Base-by-base conservation (phyloP, 2,113 vertebrate genomes). In the Dipodomys spectabilis region DNA sequence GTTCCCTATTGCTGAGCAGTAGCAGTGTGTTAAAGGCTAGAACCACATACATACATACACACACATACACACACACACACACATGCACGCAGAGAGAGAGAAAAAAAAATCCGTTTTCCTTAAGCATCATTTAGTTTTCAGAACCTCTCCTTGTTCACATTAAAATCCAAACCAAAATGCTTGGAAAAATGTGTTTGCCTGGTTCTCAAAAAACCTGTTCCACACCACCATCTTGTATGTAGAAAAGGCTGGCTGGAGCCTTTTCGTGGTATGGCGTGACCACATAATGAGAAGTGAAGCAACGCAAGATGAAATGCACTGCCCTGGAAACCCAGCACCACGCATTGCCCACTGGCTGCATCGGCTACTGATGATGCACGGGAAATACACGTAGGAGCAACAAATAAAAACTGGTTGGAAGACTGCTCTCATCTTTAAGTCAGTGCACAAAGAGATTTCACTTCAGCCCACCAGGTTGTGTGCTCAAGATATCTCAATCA, bases 71-170 rank as follows among this genome's bases (percentile, higher is more conserved):
- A 39, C 39, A 39, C 39, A 39, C 39, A 39, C 39, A 39, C 39
- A 39, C 39, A 39, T 39, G 39, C 39, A 39, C 39, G 39, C 39
- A 39, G 39, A 39, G 5, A 39, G 5, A 39, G 35, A 39, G 3
- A 4, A 39, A 35, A 35, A 35, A 39, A 39, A 39, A 39, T 39
- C 39, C 5, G 94, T 88, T 96, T 81, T 84, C 86, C 71, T 23
- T 60, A 94, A 90, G 67, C 78, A 79, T 67, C 32, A 60, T 69
- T 69, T 35, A 73, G 88, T 28, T 95, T 96, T 75, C 62, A 95
- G 6, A 71, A 27, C 0, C 23, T 96, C 19, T 67, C 88, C 5
- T 15, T 19, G 28, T 39, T 35, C 86, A 84, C 30, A 82, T 64
- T 83, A 65, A 81, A 86, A 22, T 28, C 23, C 49, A 35, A 22